These are phyloP conservation scores for Agrypnus murinus DNA, from an alignment of 2,888 invertebrate genomes.

Conservation along the genomic window DNA sequence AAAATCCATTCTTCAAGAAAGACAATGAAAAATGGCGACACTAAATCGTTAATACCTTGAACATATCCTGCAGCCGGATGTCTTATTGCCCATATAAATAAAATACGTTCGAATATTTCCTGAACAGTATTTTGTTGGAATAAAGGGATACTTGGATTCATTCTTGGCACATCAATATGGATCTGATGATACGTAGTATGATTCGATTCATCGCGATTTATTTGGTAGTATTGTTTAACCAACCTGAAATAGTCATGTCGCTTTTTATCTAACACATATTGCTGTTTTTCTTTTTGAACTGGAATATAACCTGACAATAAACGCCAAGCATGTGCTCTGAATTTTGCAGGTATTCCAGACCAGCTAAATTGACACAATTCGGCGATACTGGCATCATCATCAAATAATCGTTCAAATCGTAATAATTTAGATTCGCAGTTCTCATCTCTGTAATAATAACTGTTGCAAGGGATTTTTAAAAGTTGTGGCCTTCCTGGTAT, in stretches of 20 bases:
- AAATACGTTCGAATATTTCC: constrained; percentile 97
- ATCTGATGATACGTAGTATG: constrained; percentile 97
- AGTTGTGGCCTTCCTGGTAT: constrained; percentile 84
- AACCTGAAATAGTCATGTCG: constrained; percentile 96
- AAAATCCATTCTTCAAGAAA: constrained; percentile 93
- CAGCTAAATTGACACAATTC: constrained; percentile 93
- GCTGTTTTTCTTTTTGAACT: constrained; percentile 92
- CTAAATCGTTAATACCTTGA: constrained; percentile 97
- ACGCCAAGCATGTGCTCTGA: constrained; percentile 74
- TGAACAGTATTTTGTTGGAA: constrained; percentile 96
- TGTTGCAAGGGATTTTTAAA: constrained; percentile 76
- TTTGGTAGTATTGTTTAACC: constrained; percentile 96
- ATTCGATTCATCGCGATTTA: constrained; percentile 89
- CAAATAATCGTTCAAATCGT: constrained; percentile 86
- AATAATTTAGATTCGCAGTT: constrained; percentile 91
- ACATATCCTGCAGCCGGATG: constrained; percentile 99
- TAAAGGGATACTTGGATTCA: constrained; percentile 97
- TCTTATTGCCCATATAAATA: constrained; percentile 99
- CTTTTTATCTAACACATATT: constrained; percentile 91
- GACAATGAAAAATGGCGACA: constrained; percentile 99
- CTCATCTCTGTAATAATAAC: constrained; percentile 81
- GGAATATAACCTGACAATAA: constrained; percentile 83
- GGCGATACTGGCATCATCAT: constrained; percentile 86
- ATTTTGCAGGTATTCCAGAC: constrained; percentile 96
- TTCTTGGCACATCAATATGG: constrained; percentile 98